Base-by-base conservation (phyloP, 2,888 invertebrate genomes). In the Scotopteryx bipunctaria region DNA sequence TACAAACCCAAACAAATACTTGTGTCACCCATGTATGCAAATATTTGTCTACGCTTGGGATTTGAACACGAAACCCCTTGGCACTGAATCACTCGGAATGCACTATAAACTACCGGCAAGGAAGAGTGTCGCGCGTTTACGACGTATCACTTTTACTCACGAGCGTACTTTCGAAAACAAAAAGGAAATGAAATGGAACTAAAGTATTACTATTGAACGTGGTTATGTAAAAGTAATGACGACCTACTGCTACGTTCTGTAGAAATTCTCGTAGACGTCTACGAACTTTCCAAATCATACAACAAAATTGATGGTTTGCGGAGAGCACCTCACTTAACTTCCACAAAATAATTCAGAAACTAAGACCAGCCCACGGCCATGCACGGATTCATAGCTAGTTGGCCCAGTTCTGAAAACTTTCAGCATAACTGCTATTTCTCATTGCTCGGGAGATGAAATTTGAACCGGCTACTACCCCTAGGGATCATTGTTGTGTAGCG, bases 331-430 rank as follows among this genome's bases (percentile, higher is more conserved):
- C 13, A 32, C 16, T 15, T 6, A 67, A 66, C 56, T 66, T 63
- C 52, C 21, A 38, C 56, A 59, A 65, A 69, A 69, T 67, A 58
- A 66, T 64, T 69, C 62, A 50, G 59, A 46, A 67, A 63, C 57
- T 64, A 61, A 54, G 46, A 37, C 48, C 33, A 31, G 47, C 45
- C 41, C 49, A 42, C 52, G 50, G 57, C 51, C 47, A 32, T 50
- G 56, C 49, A 57, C 52, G 23, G 61, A 55, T 64, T 62, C 59
- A 61, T 59, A 54, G 65, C 63, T 67, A 69, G 63, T 63, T 63
- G 64, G 44, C 61, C 62, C 60, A 67, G 67, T 70, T 63, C 64
- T 64, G 61, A 63, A 72, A 72, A 72, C 61, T 73, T 69, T 59
- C 46, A 43, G 54, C 55, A 56, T 58, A 67, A 68, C 61, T 61